These are phyloP conservation scores for Propithecus coquereli DNA, from an alignment of 2,113 vertebrate genomes.

Conservation along the genomic window DNA sequence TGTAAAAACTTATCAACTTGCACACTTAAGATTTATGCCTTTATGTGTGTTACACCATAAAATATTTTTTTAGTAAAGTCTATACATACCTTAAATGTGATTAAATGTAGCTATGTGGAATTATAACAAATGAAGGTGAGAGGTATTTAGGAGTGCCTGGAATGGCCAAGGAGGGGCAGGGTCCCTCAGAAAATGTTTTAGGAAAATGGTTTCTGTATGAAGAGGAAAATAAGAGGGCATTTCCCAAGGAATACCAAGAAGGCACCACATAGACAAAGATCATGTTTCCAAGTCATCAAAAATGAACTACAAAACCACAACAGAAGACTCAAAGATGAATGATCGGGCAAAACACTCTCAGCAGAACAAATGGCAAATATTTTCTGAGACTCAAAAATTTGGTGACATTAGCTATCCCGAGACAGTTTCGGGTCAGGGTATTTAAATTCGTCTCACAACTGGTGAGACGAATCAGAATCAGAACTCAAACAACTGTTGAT, in stretches of 20 bases:
- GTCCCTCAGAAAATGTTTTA: background rate
- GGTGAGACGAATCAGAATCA: background rate
- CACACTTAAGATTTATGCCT: background rate
- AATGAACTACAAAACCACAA: background rate
- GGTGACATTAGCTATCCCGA: background rate
- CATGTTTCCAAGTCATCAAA: background rate
- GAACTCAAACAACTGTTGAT: accelerated
- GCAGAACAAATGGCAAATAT: background rate
- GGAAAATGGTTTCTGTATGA: background rate
- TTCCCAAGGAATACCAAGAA: background rate
- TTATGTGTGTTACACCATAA: background rate
- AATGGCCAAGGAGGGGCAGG: background rate
- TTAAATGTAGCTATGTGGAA: background rate
- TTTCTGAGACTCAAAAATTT: background rate
- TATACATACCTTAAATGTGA: background rate
- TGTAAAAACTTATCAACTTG: background rate
- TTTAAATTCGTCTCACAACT: background rate
- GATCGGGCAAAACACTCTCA: background rate
- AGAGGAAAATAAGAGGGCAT: background rate
- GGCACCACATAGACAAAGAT: background rate
- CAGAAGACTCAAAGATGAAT: background rate
- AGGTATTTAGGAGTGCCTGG: background rate
- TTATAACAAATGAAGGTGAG: background rate
- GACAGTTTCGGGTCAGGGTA: background rate
- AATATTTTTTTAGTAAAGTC: background rate